These are phyloP conservation scores for Lucilia cuprina DNA, from an alignment of 1,140 invertebrate genomes.

Conservation along the genomic window DNA sequence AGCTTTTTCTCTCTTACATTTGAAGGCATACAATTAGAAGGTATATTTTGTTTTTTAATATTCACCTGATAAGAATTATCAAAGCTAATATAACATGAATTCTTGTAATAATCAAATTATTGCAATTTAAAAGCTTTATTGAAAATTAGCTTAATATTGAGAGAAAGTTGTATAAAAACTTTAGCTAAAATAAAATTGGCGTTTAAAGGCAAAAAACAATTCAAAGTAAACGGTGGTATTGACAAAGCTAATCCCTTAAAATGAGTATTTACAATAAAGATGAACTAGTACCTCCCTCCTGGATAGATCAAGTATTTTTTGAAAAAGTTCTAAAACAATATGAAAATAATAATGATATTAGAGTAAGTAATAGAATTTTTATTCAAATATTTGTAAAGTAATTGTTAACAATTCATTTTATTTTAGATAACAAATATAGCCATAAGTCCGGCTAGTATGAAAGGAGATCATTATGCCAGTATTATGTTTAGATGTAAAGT, in stretches of 20 bases:
- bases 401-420: background rate
- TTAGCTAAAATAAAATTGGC: background rate
- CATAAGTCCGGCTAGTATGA: constrained; percentile 43
- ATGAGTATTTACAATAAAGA: constrained; percentile 17
- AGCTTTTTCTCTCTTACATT: too few relatives aligned
- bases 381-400: too few relatives aligned
- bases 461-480: constrained; percentile 56
- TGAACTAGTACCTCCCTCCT: background rate
- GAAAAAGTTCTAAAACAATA: background rate
- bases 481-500: constrained; percentile 48
- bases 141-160: background rate
- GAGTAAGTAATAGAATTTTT: too few relatives aligned
- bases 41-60: too few relatives aligned
- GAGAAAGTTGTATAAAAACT: background rate
- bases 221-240: background rate
- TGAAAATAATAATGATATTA: background rate
- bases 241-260: too few relatives aligned
- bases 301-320: background rate
- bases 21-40: too few relatives aligned
- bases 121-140: background rate
- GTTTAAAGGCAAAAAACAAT: background rate
- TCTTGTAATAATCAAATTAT: too few relatives aligned
- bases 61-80: too few relatives aligned
- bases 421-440: constrained; percentile 30
- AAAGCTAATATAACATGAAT: too few relatives aligned